These are phyloP conservation scores for Trachelus iudaicus DNA, from an alignment of 2,888 invertebrate species.

Conservation along the genomic window DNA sequence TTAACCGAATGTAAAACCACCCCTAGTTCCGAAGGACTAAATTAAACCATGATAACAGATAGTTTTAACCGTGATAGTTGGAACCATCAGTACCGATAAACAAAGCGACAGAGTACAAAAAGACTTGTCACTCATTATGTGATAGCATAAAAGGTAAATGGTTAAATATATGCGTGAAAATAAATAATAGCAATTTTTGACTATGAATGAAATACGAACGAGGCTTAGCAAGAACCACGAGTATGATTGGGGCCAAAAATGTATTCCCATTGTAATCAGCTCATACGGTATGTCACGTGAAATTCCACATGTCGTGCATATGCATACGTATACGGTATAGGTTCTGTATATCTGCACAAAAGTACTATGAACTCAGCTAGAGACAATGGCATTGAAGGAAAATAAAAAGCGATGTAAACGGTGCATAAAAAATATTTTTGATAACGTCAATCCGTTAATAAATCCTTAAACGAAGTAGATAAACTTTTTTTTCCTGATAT, in stretches of 20 bases:
- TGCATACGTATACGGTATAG: background rate
- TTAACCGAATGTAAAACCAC: background rate
- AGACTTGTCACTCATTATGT: background rate
- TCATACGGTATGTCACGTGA: background rate
- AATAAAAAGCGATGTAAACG: background rate
- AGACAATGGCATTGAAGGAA: background rate
- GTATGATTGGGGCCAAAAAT: background rate
- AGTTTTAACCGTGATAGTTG: background rate
- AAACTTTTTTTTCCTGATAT: background rate
- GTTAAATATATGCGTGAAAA: background rate
- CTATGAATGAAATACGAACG: background rate
- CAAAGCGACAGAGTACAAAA: background rate
- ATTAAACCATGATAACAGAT: background rate
- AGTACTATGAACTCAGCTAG: background rate
- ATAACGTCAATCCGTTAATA: too few species aligned
- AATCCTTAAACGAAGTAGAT: background rate
- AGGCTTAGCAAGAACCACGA: background rate
- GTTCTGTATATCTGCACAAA: background rate
- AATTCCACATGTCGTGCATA: background rate
- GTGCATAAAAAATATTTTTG: background rate
- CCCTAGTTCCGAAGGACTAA: background rate
- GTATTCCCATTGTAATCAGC: background rate
- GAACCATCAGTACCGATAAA: background rate
- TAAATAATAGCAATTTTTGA: background rate
- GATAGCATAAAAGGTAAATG: background rate